Evolutionary conservation across 2,113 vertebrate genomes (phyloP), one percentile per base, ranked within the genome.

Genomic region (Aspidoscelis tigris): DNA sequence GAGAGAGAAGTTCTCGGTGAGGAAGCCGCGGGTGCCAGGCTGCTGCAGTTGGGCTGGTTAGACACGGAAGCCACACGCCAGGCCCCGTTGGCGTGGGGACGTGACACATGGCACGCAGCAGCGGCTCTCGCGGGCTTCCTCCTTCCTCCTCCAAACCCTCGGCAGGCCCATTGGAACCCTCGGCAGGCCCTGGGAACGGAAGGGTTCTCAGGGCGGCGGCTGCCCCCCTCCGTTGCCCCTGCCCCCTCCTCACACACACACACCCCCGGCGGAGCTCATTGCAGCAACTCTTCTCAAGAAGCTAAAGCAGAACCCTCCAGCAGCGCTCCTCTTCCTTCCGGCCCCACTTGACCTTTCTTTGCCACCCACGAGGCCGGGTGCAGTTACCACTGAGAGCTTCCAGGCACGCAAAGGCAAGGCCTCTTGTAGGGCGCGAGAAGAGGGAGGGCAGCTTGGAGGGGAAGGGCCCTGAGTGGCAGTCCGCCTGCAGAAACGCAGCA

Each of bases 21-120:
- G 95, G 95, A 96, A 96, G 91, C 89, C 87, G 88, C 84, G 92
- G 92, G 94, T 96, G 96, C 96, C 96, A 96, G 95, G 94, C 93
- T 96, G 94, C 93, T 96, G 95, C 94, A 95, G 91, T 93, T 93
- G 93, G 93, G 80, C 94, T 95, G 94, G 95, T 96, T 96, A 96
- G 92, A 96, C 93, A 89, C 93, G 81, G 92, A 97, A 97, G 96
- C 96, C 96, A 93, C 96, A 95, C 85, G 95, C 86, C 83, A 93
- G 73, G 76, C 93, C 90, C 95, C 82, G 58, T 90, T 84, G 93
- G 92, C 82, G 86, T 92, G 95, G 95, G 93, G 96, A 96, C 96
- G 93, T 97, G 96, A 96, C 95, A 93, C 91, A 83, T 93, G 88
- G 93, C 93, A 95, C 93, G 94, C 91, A 92, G 7, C 20, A 3